Conservation (phyloP, 2,888 invertebrate species). For the Drosophila stalkeri region DNA sequence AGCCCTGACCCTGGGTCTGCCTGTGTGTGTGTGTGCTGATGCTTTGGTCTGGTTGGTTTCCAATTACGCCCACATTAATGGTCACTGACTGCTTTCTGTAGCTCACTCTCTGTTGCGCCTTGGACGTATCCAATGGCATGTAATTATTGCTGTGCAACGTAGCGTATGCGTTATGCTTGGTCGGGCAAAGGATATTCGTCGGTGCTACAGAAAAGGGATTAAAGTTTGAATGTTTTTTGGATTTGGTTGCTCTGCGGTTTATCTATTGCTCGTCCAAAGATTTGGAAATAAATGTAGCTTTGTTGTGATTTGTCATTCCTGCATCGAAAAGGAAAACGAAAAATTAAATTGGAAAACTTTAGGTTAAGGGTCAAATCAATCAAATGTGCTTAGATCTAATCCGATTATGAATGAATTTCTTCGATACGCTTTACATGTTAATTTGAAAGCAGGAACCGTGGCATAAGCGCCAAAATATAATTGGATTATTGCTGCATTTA, state of each 20-base stretch:
- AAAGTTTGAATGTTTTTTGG: conserved; percentile 53
- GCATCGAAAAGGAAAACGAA: neutral
- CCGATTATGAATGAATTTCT: neutral
- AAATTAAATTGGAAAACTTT: neutral
- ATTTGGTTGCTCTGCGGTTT: conserved; percentile 30
- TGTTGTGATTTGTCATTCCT: conserved; percentile 61
- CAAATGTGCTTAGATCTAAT: neutral
- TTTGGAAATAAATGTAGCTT: conserved; percentile 55
- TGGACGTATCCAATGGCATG: conserved; percentile 76
- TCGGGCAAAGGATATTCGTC: conserved; percentile 65
- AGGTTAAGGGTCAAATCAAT: neutral
- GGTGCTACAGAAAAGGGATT: conserved; percentile 25
- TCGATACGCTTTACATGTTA: neutral
- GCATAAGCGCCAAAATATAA: conserved; percentile 3
- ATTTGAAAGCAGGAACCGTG: conserved; percentile 8
- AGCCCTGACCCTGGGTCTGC: conserved; percentile 16
- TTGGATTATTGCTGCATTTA: conserved; percentile 3
- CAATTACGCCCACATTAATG: conserved; percentile 82
- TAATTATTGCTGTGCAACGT: conserved; percentile 81
- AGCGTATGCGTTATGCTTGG: conserved; percentile 81
- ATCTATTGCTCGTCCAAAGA: conserved; percentile 26
- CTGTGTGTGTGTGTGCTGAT: neutral
- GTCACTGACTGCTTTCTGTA: conserved; percentile 43
- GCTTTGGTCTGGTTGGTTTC: conserved; percentile 53
- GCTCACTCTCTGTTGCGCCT: conserved; percentile 4